Evolutionary conservation across 2,888 invertebrate genomes (phyloP), one percentile per base, ranked within the genome.

Genomic region (Actias luna): DNA sequence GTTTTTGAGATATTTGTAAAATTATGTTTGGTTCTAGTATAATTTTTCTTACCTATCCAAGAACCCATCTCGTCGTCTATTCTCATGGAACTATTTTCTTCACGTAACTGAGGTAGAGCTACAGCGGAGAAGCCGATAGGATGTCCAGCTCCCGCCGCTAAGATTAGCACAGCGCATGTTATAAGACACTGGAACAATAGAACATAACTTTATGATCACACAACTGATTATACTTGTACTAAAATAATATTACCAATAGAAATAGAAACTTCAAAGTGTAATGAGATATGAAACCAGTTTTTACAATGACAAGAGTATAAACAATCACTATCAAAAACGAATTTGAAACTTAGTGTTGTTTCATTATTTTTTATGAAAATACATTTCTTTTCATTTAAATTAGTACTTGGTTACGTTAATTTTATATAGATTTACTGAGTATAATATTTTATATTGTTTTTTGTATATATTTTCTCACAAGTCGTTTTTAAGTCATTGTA

Each of bases 101-200:
- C 82, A 62, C 94, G 89, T 18, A 96, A 90, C 78, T 96, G 96
- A 0, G 96, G 96, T 63, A 96, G 84, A n/a, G 96, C 92, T 29
- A 96, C 94, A 0, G 96, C 96, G 2, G 96, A 96, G 86, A 94
- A 95, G 52, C 96, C 96, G 67, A 96, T 96, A 29, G 96, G 96
- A 93, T 96, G 96, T 4, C 96, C 96, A 58, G 95, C 95, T 42
- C 95, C 95, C n/a, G 95, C 95, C 0, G 96, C 94, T 67, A 96
- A 88, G 63, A 96, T 83, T 67, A 96, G 92, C 59, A 96, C 95
- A 0, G 96, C 95, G 70, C 95, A 94, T 60, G 96, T 95, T 70
- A 95, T 93, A 64, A 96, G 83, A 73, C 95, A 94, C 96, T 96
- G 85, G n/a, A 92, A 92, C 69, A 78, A 78, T 65, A 55, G 4